These are phyloP conservation scores for Cervus canadensis DNA, from an alignment of 2,113 vertebrate genomes.

Conservation along the genomic window DNA sequence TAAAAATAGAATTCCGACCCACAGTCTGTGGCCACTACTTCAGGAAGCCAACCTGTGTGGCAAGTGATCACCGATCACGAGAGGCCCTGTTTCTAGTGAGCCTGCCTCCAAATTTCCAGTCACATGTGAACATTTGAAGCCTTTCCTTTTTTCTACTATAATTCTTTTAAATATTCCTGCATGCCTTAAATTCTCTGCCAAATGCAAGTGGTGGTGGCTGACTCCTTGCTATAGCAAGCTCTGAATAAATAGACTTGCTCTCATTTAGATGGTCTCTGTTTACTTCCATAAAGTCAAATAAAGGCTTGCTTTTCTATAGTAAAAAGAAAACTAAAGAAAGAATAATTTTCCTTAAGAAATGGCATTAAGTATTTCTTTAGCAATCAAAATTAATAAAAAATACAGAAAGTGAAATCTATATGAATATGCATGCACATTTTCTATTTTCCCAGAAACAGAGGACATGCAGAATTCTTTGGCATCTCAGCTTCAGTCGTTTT, in stretches of 20 bases:
- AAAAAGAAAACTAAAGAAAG: conserved; percentile 21
- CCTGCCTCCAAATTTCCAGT: not conserved
- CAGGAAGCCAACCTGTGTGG: not conserved
- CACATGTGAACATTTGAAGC: not conserved
- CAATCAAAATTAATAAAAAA: conserved; percentile 39
- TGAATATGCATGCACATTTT: not conserved
- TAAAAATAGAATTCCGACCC: not conserved
- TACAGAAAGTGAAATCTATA: not conserved
- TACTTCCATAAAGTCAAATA: conserved; percentile 24
- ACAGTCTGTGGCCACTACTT: not conserved
- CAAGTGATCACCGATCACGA: not conserved
- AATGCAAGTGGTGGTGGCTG: not conserved
- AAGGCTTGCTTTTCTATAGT: not conserved
- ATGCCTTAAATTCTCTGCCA: not conserved
- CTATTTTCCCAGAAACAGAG: not conserved
- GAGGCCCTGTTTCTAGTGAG: not conserved
- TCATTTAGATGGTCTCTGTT: not conserved
- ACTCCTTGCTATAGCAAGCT: not conserved
- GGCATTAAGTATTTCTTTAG: not conserved
- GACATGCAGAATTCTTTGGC: conserved; percentile 1
- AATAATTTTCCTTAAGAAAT: not conserved
- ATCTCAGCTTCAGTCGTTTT: not conserved
- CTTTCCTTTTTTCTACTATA: not conserved
- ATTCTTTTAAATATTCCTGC: not conserved
- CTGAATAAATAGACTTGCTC: not conserved